phyloP scores from a whole-genome alignment of 2,113 vertebrate genomes.

The Platichthys stellatus region DNA sequence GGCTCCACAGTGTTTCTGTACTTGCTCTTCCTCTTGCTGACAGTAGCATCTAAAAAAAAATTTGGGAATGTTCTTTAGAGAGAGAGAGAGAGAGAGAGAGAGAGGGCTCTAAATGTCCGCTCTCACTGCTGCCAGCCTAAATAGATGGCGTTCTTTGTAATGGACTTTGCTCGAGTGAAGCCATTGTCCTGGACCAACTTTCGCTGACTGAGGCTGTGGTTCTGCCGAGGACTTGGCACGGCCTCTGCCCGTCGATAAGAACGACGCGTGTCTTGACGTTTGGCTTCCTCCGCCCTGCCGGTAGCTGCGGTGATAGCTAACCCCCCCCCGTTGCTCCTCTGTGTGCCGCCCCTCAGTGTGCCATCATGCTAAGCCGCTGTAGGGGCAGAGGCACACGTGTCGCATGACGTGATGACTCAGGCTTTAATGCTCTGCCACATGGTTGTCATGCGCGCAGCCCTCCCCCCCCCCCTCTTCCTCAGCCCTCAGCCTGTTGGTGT shows the following conservation, averaged over 20 bases:
- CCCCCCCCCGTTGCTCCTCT: slow-evolving; percentile 53
- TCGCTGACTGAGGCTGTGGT: slow-evolving; percentile 17
- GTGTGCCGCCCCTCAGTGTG: slow-evolving; percentile 50
- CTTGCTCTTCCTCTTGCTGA: slow-evolving; percentile 21
- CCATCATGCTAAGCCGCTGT: slow-evolving; percentile 54
- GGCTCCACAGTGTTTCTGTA: slow-evolving; percentile 1
- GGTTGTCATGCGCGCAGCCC: slow-evolving; percentile 54
- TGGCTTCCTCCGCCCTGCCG: slow-evolving; percentile 38
- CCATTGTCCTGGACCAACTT: slow-evolving; percentile 35
- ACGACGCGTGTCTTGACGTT: slow-evolving; percentile 35
- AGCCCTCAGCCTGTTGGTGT: slow-evolving; percentile 31
- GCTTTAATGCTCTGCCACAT: slow-evolving; percentile 70
- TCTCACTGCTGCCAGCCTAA: slow-evolving; percentile 30
- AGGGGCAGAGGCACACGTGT: slow-evolving; percentile 59
- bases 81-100: slow-evolving; percentile 13
- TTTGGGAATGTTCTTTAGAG: slow-evolving; percentile 22
- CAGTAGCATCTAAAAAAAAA: slow-evolving; percentile 9
- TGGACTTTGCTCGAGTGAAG: slow-evolving; percentile 37
- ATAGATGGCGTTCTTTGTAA: slow-evolving; percentile 51
- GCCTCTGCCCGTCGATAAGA: slow-evolving; percentile 31
- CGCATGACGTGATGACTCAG: slow-evolving; percentile 73
- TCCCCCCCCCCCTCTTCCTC: background rate
- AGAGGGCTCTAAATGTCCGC: slow-evolving; percentile 22
- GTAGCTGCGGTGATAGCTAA: slow-evolving; percentile 43
- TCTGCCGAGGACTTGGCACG: slow-evolving; percentile 24